Conservation (phyloP, 1,140 invertebrate genomes). For the Phortica variegata region DNA sequence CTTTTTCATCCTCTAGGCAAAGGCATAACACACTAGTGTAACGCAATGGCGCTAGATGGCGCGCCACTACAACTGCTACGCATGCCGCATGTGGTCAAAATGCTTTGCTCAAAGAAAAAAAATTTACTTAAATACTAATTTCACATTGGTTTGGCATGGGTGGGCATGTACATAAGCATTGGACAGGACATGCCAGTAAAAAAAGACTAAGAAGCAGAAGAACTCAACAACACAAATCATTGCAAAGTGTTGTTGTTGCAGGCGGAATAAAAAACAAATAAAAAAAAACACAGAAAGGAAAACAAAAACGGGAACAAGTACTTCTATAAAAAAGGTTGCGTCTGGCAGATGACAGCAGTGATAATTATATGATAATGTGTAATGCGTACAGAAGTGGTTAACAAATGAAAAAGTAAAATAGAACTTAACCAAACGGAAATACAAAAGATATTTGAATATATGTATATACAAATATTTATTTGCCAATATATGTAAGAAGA, state of each 20-base stretch:
- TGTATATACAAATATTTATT: too few relatives aligned
- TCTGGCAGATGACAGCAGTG: conserved; percentile 43
- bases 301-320: conserved; percentile 1
- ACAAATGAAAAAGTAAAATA: too few relatives aligned
- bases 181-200: conserved; percentile 16
- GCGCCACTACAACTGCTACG: neutral
- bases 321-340: conserved; percentile 19
- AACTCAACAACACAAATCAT: conserved; percentile 41
- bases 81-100: conserved; percentile 15
- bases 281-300: conserved; percentile 11
- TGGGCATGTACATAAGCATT: neutral
- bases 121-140: too few relatives aligned
- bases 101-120: too few relatives aligned
- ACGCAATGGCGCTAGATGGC: conserved; percentile 16
- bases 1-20: too few relatives aligned
- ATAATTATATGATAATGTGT: conserved; percentile 54
- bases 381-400: too few relatives aligned
- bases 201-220: conserved; percentile 14
- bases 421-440: too few relatives aligned
- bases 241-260: conserved; percentile 27
- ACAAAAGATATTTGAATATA: too few relatives aligned
- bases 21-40: too few relatives aligned
- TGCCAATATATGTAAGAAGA: too few relatives aligned
- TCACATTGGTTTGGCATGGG: neutral
- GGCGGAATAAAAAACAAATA: too few relatives aligned